Base-by-base conservation (phyloP, 2,797 vertebrate genomes). In the Tapirus indicus region DNA sequence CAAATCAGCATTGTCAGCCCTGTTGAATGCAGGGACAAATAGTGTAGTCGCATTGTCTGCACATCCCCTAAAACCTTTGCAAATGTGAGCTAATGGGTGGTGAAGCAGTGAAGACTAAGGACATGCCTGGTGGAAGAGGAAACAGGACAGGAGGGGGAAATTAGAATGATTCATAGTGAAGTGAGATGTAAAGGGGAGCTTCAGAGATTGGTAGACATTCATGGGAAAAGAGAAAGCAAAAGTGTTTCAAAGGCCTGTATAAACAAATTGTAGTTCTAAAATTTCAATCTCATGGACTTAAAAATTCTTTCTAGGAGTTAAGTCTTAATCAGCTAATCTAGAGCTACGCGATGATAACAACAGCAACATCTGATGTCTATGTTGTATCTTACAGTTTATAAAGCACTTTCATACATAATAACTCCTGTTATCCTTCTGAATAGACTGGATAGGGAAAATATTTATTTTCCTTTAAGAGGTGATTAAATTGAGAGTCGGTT, bases 301-400 rank as follows among this genome's bases (percentile, higher is more conserved):
- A 94, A 96, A 86, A 29, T 75, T 97, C 35, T 87, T 72, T n/a
- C 5, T 38, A 78, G 32, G 25, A 92, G 3, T 58, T 29, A 79
- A 85, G 49, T 60, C 29, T 74, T 38, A 49, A 68, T 86, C 29
- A 13, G 95, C 32, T 44, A 49, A 56, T 44, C 25, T 83, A 77
- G 5, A 52, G 17, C n/a, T 56, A 11, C 1, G 7, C 49, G 29
- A 77, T 90, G 69, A 44, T 66, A 52, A 66, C 8, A 78, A 32
- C 25, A 69, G n/a, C n/a, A n/a, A 52, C 14, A 21, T 64, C 71
- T 38, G 7, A 91, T 41, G 6, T 84, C 44, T 75, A 78, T 10
- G 35, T 14, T n/a, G 35, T 3, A 49, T 14, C 32, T 68, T 75
- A 85, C 11, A 29, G 47, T 69, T 91, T 62, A 91, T 64, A 68